Conservation (phyloP, 53 echinoderm and acorn worm species). For the Arbacia lixula region DNA sequence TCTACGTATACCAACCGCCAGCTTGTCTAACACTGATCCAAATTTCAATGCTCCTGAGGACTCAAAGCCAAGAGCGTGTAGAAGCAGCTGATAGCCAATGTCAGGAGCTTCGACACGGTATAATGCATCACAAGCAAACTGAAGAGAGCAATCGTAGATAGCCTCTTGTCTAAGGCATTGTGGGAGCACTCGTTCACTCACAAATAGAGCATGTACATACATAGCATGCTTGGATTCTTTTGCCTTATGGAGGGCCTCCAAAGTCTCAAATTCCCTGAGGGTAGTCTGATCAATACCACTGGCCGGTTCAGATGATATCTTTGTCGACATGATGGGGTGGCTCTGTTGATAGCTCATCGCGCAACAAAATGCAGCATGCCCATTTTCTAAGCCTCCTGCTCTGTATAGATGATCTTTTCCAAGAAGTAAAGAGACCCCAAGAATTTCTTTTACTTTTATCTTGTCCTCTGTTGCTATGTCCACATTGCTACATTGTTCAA, state of each 20-base stretch:
- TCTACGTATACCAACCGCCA: neutral
- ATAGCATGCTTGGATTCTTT: neutral
- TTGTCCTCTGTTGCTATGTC: neutral
- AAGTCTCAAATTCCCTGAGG: neutral
- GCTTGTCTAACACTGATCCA: neutral
- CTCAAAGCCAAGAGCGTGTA: neutral
- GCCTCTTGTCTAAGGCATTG: neutral
- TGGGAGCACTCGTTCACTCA: neutral
- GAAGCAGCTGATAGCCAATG: neutral
- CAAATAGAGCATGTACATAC: neutral
- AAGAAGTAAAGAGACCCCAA: slow-evolving; percentile 1
- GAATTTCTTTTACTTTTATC: slow-evolving; percentile 4
- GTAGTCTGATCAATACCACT: neutral
- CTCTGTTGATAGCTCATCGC: neutral
- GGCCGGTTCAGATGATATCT: neutral
- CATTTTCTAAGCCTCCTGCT: too few species aligned
- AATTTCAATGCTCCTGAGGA: neutral
- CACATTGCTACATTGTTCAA: neutral
- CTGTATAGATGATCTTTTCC: too few species aligned
- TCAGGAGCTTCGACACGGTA: neutral
- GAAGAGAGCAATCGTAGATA: neutral
- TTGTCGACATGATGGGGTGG: too few species aligned
- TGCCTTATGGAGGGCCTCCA: neutral
- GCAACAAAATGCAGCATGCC: neutral
- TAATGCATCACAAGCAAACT: neutral